Percentiles rank a stretch among this genome's conserved stretches.
phyloP scores from a whole-genome alignment of 2,113 vertebrate genomes.

The Laticauda laticaudata region DNA sequence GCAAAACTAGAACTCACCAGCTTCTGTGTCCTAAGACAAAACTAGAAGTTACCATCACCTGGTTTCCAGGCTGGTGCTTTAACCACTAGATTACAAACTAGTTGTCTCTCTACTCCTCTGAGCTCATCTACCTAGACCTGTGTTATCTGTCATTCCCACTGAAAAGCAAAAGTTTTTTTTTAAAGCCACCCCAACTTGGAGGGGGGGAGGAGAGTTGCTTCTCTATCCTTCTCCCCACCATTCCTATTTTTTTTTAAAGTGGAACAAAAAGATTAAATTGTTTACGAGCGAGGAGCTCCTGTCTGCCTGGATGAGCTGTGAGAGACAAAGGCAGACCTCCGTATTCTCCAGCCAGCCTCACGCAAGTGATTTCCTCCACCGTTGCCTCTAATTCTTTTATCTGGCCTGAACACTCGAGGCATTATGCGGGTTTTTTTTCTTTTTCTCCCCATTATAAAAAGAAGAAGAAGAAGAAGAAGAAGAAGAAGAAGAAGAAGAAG shows the following conservation, averaged over 20 bases:
- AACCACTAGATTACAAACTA: not conserved
- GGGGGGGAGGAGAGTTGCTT: constrained; percentile 62
- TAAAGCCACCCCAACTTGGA: constrained; percentile 43
- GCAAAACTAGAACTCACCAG: too few species aligned
- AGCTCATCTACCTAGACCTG: not conserved
- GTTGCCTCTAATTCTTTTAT: constrained; percentile 98
- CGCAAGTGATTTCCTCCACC: constrained; percentile 77
- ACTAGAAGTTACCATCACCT: not conserved
- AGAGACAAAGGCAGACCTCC: constrained; percentile 98
- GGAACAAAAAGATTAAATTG: constrained; percentile 96
- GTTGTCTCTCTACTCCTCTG: not conserved
- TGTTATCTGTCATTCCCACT: not conserved
- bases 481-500: too few species aligned
- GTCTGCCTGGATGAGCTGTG: constrained; percentile 91
- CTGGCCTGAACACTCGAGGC: constrained; percentile 97
- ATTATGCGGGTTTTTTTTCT: constrained; percentile 76
- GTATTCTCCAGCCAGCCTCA: constrained; percentile 89
- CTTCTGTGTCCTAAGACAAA: not conserved
- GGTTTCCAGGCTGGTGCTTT: not conserved
- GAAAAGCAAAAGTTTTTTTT: not conserved
- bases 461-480: too few species aligned
- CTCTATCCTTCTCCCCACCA: not conserved
- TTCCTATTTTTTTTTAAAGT: constrained; percentile 69
- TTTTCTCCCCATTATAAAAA: constrained; percentile 79
- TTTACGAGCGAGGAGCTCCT: constrained; percentile 89